Evolutionary conservation across 2,797 vertebrate species (phyloP), one percentile per base, ranked within the genome.

Genomic region (Rhodeus uyekii): DNA sequence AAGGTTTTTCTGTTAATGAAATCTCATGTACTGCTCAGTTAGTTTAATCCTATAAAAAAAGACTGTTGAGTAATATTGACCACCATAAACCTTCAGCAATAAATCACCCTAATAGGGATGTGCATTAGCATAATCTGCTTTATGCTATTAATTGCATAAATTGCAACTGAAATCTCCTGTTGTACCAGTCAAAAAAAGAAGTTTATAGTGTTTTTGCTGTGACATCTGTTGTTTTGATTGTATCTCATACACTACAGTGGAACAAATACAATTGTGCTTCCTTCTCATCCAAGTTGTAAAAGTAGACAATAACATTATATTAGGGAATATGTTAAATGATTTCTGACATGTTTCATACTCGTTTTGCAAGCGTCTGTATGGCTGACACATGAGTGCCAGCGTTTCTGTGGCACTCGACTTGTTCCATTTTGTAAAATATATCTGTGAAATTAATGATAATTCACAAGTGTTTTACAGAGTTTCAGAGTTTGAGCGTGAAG

Each of bases 291-390:
- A 22, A 53, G 78, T 73, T 73, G 32, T 9, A 68, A 58, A 67
- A 71, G 67, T 87, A 79, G 71, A 87, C 61, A 78, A 39, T 84
- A 84, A 75, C 67, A 19, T 55, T 29, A 22, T 19, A 50, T 27
- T 64, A 61, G 42, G 53, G 65, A n/a, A n/a, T n/a, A n/a, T 71
- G 18, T 74, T 55, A 8, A 34, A n/a, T 64, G 50, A 68, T 58
- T 81, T 78, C 50, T 36, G 13, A 76, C 19, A 78, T 72, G 13
- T 58, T 78, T 65, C 76, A 60, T 44, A 77, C 8, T 63, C 32
- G 10, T 63, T n/a, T 81, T 76, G 58, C 72, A 60, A 50, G 46
- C n/a, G n/a, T n/a, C 48, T 73, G 38, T 80, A 64, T 50, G 44
- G 16, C 38, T 71, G 12, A 73, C 29, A 64, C 65, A 60, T 27